These are phyloP conservation scores for Plagodis pulveraria DNA, from an alignment of 2,888 invertebrate genomes.

Conservation along the genomic window DNA sequence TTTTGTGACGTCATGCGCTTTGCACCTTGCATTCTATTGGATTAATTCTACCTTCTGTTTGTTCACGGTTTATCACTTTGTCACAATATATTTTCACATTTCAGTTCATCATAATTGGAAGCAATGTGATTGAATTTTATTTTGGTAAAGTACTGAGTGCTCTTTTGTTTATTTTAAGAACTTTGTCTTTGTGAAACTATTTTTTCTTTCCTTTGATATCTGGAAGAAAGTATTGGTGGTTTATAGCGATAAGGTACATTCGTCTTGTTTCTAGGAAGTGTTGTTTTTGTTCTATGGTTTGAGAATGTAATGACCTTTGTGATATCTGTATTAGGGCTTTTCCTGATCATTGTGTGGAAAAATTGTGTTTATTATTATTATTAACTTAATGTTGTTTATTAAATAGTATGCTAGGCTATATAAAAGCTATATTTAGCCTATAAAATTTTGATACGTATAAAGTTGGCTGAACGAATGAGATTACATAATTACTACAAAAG, in stretches of 20 bases:
- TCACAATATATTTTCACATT: not conserved
- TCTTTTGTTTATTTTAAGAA: too few relatives aligned
- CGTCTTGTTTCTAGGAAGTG: not conserved
- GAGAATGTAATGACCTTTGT: slow-evolving; percentile 4
- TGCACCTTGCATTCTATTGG: slow-evolving; percentile 44
- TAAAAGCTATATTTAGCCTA: too few relatives aligned
- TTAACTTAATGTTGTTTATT: not conserved
- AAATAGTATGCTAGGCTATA: not conserved
- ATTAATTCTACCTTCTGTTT: not conserved
- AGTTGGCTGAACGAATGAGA: too few relatives aligned
- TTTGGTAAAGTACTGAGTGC: not conserved
- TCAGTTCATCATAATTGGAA: not conserved
- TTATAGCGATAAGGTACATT: too few relatives aligned
- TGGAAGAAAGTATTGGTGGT: too few relatives aligned
- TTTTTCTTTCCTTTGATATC: too few relatives aligned
- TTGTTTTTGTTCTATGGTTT: not conserved
- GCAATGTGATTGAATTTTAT: not conserved
- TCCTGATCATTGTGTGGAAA: slow-evolving; percentile 7
- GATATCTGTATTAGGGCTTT: not conserved
- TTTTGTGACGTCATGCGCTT: slow-evolving; percentile 45
- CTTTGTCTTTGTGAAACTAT: too few relatives aligned
- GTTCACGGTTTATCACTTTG: not conserved
- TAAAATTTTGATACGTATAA: too few relatives aligned
- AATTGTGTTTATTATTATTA: not conserved
- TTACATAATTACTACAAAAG: too few relatives aligned